These are phyloP conservation scores for Drosophila kurseongensis DNA, from an alignment of 1,140 invertebrate species.

Conservation along the genomic window DNA sequence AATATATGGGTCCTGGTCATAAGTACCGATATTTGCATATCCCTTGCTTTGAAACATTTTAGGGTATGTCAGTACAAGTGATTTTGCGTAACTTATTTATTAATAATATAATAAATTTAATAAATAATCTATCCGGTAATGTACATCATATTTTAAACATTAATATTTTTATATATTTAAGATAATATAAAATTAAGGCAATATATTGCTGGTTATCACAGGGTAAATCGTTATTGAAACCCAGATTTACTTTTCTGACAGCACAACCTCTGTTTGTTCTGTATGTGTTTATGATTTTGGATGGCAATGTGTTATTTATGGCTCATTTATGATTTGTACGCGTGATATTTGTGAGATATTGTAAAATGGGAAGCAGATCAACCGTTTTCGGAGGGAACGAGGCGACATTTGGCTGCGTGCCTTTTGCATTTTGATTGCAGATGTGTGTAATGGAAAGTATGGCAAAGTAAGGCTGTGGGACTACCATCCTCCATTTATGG, in stretches of 20 bases:
- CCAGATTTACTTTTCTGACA: conserved; percentile 8
- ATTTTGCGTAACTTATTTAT: background rate
- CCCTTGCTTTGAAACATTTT: background rate
- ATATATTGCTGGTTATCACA: background rate
- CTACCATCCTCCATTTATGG: conserved; percentile 8
- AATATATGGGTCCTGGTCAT: conserved; percentile 51
- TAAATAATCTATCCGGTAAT: background rate
- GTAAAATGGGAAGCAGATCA: conserved; percentile 49
- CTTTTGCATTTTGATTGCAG: conserved; percentile 45
- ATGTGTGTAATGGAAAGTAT: conserved; percentile 27
- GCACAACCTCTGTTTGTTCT: conserved; percentile 19
- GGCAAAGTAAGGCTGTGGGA: background rate
- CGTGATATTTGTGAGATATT: conserved; percentile 73
- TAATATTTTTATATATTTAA: background rate
- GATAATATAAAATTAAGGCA: background rate
- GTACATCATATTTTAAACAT: background rate
- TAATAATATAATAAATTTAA: background rate
- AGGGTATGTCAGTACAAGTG: background rate
- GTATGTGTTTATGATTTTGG: conserved; percentile 33
- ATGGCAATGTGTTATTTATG: conserved; percentile 82
- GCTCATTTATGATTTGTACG: conserved; percentile 81
- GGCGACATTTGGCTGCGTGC: conserved; percentile 11
- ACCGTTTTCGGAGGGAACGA: conserved; percentile 12
- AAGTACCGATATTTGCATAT: conserved; percentile 36
- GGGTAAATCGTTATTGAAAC: background rate